Base-by-base conservation (phyloP, 2,888 invertebrate species). In the Petrophora chlorosata region DNA sequence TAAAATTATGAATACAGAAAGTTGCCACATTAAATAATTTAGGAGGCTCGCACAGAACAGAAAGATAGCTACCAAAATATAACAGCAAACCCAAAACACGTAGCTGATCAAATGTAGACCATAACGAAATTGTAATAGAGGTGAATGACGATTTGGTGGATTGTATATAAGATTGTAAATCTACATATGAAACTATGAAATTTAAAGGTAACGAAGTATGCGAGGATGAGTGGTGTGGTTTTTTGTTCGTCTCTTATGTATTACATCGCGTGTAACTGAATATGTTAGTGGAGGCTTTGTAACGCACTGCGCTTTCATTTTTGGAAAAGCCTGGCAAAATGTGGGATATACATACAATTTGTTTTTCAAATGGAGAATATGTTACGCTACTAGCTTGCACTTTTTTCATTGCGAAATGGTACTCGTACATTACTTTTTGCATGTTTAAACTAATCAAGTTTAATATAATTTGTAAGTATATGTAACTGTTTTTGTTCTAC, bases 21-120 rank as follows among this genome's bases (percentile, higher is more conserved):
- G 50, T 60, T 64, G 46, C 48, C 34, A 41, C 61, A 48, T 63
- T 68, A 61, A 60, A 70, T 67, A 63, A 70, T 67, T 67, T 62
- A 62, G 53, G 44, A 61, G 57, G 50, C 46, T 50, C 51, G 47
- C 47, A 48, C 41, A 38, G 42, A 50, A 53, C 59, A 44, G 55
- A 53, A 53, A 65, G 58, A 59, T 57, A 54, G 40, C 45, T 43
- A 36, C 53, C 49, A 60, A 9, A 3, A 38, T 51, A 43, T 3
- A n/a, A 17, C 9, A 2, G 13, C 34, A 38, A 8, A 4, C 9
- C 1, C 10, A 12, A 14, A 38, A 35, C 2, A 0, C n/a, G 10
- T 15, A 5, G 0, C 5, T 8, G 13, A 7, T 7, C 16, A 3
- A 65, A 48, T 46, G 3, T 41, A 3, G 19, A 9, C 35, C 48